Base-by-base conservation (phyloP, 2,113 vertebrate genomes). In the Pogona vitticeps region DNA sequence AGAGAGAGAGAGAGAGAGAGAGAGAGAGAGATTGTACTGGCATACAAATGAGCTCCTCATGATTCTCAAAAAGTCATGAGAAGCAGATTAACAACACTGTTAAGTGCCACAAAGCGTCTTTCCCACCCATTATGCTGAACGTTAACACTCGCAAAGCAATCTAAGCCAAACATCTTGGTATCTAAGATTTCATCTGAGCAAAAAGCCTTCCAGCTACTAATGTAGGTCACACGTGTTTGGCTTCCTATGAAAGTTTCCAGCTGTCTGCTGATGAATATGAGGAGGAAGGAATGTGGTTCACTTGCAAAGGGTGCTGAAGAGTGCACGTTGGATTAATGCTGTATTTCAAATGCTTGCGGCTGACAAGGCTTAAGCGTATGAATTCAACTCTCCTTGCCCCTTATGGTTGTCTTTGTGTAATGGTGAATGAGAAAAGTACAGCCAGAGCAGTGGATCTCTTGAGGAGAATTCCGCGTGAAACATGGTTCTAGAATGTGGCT, bases 151-250 rank as follows among this genome's bases (percentile, higher is more conserved):
- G 68, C 83, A 77, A 82, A 91, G 88, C 92, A 92, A 92, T 81
- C 59, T 56, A 71, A 80, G 76, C 65, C 20, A 86, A 91, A 92
- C 87, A 76, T 87, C 56, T 76, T 36, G 31, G 40, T 88, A 90
- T 86, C 89, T 88, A 89, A 82, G 84, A 88, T 91, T 96, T 92
- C 87, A 92, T 92, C 89, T 89, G 86, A 88, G 87, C 70, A 89
- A 52, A 93, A 91, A 82, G 70, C 84, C 5, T 88, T 89, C 70
- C 90, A 70, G 67, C 77, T 89, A 87, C 73, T 88, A 65, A 93
- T 83, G 83, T 88, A 90, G 92, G 83, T 92, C 90, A 76, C 86
- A 77, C 17, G 46, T 84, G 23, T 88, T 84, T 90, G 90, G 86
- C 89, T 78, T 76, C 90, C 73, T 63, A 76, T 87, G 85, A 90